phyloP scores from a whole-genome alignment of 2,888 invertebrate genomes.

The Eristalis arbustorum region DNA sequence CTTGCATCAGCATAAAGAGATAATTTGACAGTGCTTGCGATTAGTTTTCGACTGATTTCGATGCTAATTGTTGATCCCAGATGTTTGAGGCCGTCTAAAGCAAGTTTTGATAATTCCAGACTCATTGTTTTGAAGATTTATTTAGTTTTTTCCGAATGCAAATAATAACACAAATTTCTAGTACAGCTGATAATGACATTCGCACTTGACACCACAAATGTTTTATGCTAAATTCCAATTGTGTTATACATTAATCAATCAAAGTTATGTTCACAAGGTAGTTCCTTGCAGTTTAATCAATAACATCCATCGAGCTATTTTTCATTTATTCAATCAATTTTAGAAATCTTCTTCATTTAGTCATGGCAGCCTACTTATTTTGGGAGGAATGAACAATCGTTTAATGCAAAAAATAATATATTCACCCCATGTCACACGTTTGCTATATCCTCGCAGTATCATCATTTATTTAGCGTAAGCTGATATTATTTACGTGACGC shows the following conservation, averaged over 20 bases:
- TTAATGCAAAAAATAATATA: no score
- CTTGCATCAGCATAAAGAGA: slow-evolving; percentile 78
- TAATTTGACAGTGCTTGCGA: slow-evolving; percentile 78
- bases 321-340: background rate
- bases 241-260: slow-evolving; percentile 23
- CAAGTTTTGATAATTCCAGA: slow-evolving; percentile 74
- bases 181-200: slow-evolving; percentile 43
- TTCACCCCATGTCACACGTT: no score
- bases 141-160: slow-evolving; percentile 15
- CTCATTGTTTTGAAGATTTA: slow-evolving; percentile 38
- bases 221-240: background rate
- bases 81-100: slow-evolving; percentile 76
- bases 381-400: no score
- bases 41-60: slow-evolving; percentile 76
- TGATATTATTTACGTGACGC: no score
- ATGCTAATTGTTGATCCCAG: slow-evolving; percentile 75
- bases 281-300: background rate
- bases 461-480: no score
- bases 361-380: no score
- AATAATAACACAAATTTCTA: slow-evolving; percentile 39
- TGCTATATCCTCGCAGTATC: no score
- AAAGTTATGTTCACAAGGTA: background rate
- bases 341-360: no score
- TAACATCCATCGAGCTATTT: no score
- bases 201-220: background rate